These are phyloP conservation scores for Littorina saxatilis DNA, from an alignment of 1,140 invertebrate genomes.

Conservation along the genomic window DNA sequence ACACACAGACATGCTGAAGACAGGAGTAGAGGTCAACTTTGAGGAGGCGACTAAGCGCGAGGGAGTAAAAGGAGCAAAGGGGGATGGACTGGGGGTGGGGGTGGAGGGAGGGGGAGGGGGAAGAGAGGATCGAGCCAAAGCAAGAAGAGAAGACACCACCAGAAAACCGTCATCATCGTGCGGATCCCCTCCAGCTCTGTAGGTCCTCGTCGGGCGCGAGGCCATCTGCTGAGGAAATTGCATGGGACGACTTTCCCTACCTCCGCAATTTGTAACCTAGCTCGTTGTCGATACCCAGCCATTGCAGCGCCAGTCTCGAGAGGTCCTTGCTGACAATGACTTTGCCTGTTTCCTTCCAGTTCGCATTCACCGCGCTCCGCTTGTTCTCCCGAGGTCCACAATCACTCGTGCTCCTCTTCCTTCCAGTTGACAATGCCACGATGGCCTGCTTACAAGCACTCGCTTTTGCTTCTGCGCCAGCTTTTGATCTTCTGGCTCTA, in stretches of 20 bases:
- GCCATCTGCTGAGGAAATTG: slow-evolving; percentile 42
- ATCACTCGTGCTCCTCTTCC: too few species aligned
- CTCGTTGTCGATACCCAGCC: slow-evolving; percentile 34
- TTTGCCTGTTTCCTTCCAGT: neutral
- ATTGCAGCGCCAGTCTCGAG: slow-evolving; percentile 21
- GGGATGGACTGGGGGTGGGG: neutral
- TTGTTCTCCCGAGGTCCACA: too few species aligned
- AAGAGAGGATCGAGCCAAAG: neutral
- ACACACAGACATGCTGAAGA: too few species aligned
- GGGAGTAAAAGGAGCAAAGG: too few species aligned
- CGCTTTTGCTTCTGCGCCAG: neutral
- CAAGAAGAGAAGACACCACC: too few species aligned
- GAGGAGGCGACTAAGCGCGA: too few species aligned
- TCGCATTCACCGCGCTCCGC: too few species aligned
- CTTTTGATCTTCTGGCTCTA: slow-evolving; percentile 18
- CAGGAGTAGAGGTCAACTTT: too few species aligned
- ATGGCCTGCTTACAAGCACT: too few species aligned
- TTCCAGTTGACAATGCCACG: too few species aligned
- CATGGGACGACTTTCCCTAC: slow-evolving; percentile 35
- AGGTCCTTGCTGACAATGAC: slow-evolving; percentile 25
- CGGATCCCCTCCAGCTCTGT: neutral
- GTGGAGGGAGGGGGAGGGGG: neutral
- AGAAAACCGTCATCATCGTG: neutral
- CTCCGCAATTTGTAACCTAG: slow-evolving; percentile 38
- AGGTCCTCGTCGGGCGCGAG: neutral